Conservation (phyloP, 2,888 invertebrate species). For the Phrixothrix hirtus region DNA sequence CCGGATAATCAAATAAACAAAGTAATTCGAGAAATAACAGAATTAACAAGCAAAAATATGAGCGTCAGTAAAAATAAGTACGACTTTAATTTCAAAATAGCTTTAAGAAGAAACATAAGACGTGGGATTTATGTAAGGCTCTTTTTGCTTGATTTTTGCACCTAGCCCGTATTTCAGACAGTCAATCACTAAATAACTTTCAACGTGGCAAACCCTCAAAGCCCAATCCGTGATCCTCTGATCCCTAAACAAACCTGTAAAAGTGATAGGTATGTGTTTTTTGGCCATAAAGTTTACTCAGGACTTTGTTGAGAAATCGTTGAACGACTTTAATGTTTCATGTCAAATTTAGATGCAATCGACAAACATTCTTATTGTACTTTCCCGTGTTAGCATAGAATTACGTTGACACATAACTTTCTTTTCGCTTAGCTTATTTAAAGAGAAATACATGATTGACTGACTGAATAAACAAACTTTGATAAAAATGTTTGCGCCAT, state of each 20-base stretch:
- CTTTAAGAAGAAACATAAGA: neutral
- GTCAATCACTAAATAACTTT: constrained; percentile 6
- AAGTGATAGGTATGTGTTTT: constrained; percentile 17
- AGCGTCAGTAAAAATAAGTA: neutral
- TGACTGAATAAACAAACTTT: no score
- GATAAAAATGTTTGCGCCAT: no score
- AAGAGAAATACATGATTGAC: no score
- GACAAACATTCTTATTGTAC: neutral
- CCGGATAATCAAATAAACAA: no score
- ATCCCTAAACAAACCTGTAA: constrained; percentile 14
- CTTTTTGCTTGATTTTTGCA: neutral
- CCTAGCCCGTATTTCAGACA: neutral
- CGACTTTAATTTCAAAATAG: neutral
- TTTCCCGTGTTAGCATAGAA: neutral
- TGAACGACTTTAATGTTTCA: constrained; percentile 13
- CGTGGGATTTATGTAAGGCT: neutral
- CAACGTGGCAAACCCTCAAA: constrained; percentile 1
- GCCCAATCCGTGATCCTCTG: constrained; percentile 8
- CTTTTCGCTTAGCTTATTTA: no score
- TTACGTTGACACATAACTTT: neutral
- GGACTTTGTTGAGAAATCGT: constrained; percentile 12
- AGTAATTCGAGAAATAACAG: no score
- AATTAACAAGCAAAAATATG: no score
- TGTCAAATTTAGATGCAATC: constrained; percentile 6
- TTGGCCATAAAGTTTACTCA: constrained; percentile 8